These are phyloP conservation scores for Tamandua tetradactyla DNA, from an alignment of 2,797 vertebrate genomes.

Conservation along the genomic window DNA sequence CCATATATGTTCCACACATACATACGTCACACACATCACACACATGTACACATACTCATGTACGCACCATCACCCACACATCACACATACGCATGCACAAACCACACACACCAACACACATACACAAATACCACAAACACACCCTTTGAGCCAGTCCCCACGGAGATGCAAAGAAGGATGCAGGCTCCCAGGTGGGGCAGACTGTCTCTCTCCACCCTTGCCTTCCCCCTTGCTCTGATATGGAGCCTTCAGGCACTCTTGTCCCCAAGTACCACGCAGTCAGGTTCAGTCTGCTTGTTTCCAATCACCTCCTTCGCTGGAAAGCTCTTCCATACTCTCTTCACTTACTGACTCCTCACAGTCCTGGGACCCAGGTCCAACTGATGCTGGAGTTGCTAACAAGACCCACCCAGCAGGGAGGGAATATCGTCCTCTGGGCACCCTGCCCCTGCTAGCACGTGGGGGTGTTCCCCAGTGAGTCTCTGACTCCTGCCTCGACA, in stretches of 20 bases:
- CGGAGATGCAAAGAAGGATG: background rate
- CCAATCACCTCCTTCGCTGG: too few relatives aligned
- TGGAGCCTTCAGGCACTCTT: background rate
- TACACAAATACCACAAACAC: background rate
- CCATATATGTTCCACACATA: background rate
- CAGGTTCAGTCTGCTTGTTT: accelerated
- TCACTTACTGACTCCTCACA: too few relatives aligned
- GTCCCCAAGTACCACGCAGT: too few relatives aligned
- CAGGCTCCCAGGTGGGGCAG: background rate
- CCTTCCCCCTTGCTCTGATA: background rate
- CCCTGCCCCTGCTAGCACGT: too few relatives aligned
- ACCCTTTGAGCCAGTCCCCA: background rate
- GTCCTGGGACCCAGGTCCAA: background rate
- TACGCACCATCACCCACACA: background rate
- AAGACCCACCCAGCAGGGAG: too few relatives aligned
- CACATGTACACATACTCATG: background rate
- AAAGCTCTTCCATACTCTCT: background rate
- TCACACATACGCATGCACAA: background rate
- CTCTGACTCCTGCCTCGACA: too few relatives aligned
- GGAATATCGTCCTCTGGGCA: too few relatives aligned
- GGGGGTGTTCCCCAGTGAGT: background rate
- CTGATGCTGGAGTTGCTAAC: too few relatives aligned
- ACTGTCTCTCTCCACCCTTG: background rate
- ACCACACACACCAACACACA: background rate
- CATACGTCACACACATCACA: background rate